Percentiles rank a stretch among this genome's conserved stretches.
These are phyloP conservation scores for Tenualosa thibaudeaui DNA, from an alignment of 2,797 vertebrate genomes.

Conservation along the genomic window DNA sequence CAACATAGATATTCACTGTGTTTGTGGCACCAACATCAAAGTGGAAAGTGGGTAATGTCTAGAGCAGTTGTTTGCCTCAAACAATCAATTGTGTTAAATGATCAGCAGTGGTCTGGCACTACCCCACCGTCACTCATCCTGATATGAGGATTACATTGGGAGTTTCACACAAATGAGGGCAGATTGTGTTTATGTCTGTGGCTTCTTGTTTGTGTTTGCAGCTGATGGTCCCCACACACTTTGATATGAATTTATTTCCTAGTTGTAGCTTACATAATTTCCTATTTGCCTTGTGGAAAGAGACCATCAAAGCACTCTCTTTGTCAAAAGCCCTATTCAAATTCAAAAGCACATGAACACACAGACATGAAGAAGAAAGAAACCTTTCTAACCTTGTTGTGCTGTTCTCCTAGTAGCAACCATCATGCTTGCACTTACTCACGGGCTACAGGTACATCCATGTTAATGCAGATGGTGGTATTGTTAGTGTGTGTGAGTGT, in stretches of 20 bases:
- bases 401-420: neutral
- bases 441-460: neutral
- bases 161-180: neutral
- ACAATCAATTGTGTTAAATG: conserved; percentile 62
- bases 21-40: conserved; percentile 27
- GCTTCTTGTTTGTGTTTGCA: conserved; percentile 29
- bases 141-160: conserved; percentile 48
- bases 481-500: neutral
- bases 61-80: conserved; percentile 52
- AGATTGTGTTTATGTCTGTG: neutral
- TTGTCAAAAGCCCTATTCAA: conserved; percentile 26
- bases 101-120: conserved; percentile 58
- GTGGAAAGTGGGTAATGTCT: conserved; percentile 3
- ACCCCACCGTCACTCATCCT: conserved; percentile 50
- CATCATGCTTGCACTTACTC: neutral
- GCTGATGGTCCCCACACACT: conserved; percentile 35
- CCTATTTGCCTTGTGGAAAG: conserved; percentile 27
- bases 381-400: neutral
- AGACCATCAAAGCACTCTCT: conserved; percentile 32
- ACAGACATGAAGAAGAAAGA: neutral
- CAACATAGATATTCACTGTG: conserved; percentile 4
- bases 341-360: conserved; percentile 19
- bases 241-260: conserved; percentile 31
- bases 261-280: conserved; percentile 24
- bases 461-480: neutral